Conservation (phyloP, 2,113 vertebrate genomes). For the Nothobranchius kuhntae region DNA sequence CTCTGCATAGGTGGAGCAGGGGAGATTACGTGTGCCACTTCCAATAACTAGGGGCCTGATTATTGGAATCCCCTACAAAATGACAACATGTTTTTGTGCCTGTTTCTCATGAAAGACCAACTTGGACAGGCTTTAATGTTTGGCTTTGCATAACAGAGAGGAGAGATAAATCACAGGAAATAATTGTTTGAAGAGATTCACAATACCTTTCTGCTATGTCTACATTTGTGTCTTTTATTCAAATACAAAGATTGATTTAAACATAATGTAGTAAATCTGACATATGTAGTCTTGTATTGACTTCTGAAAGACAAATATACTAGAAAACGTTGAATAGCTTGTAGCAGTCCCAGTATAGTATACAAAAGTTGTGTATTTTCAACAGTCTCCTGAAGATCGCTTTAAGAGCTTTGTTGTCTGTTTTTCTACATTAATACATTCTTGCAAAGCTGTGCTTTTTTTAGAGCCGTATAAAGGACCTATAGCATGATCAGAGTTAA, state of each 20-base stretch:
- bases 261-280: neutral
- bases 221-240: conserved; percentile 1
- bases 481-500: too few species aligned
- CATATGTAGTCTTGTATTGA: too few species aligned
- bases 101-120: conserved; percentile 8
- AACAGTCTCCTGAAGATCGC: neutral
- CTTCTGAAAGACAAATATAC: too few species aligned
- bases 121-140: neutral
- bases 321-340: too few species aligned
- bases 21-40: conserved; percentile 65
- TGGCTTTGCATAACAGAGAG: neutral
- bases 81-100: conserved; percentile 16
- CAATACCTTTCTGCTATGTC: neutral
- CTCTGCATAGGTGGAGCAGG: conserved; percentile 43
- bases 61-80: conserved; percentile 25
- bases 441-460: neutral
- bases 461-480: too few species aligned
- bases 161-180: neutral
- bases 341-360: too few species aligned
- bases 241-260: neutral
- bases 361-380: neutral
- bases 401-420: neutral
- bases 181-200: neutral
- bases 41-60: conserved; percentile 35
- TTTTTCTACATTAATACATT: neutral